These are phyloP conservation scores for Drosophila kikkawai DNA, from an alignment of 1,140 invertebrate species.

Conservation along the genomic window DNA sequence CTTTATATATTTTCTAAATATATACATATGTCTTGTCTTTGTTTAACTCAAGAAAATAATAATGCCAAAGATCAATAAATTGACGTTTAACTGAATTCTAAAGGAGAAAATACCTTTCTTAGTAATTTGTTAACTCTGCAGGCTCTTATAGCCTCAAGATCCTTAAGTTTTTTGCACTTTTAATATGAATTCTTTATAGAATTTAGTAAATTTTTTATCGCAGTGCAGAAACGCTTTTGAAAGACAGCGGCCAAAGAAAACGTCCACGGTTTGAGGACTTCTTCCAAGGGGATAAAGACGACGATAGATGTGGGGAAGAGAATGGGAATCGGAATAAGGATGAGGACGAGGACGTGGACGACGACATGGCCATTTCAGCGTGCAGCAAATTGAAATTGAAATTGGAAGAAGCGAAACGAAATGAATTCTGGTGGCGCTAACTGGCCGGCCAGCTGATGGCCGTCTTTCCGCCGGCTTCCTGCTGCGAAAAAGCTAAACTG, in stretches of 20 bases:
- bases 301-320: conserved; percentile 9
- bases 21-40: not conserved
- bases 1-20: not conserved
- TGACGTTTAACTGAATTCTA: not conserved
- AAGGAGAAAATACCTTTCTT: not conserved
- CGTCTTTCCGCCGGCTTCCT: conserved; percentile 63
- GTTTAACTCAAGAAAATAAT: not conserved
- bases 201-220: not conserved
- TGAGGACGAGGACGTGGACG: conserved; percentile 20
- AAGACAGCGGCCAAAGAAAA: conserved; percentile 31
- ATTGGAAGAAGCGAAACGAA: conserved; percentile 79
- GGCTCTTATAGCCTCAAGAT: not conserved
- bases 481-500: conserved; percentile 52
- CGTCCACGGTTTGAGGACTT: conserved; percentile 42
- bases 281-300: conserved; percentile 33
- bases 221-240: conserved; percentile 49
- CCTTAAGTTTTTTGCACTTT: too few species aligned
- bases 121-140: not conserved
- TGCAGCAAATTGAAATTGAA: conserved; percentile 77
- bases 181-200: too few species aligned
- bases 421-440: conserved; percentile 78
- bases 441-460: conserved; percentile 64
- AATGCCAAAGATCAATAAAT: not conserved
- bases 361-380: conserved; percentile 69
- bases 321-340: conserved; percentile 4